Base-by-base conservation (phyloP, 2,888 invertebrate species). In the Drosophila recens region DNA sequence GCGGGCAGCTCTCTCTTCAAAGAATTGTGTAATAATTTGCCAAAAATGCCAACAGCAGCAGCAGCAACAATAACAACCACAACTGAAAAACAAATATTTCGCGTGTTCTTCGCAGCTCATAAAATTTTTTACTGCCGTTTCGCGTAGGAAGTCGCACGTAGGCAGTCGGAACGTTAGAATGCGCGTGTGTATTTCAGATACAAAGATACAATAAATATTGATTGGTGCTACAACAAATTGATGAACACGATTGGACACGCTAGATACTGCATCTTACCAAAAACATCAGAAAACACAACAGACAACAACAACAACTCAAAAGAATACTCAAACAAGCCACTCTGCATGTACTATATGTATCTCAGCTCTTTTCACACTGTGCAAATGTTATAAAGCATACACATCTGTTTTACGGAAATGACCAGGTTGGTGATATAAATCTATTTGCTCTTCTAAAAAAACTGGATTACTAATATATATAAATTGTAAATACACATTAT, bases 1-100 rank as follows among this genome's bases (percentile, higher is more conserved):
- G 52, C 52, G 52, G 36, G 36, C 3, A 52, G 52, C 61, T 49
- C 56, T 49, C 56, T 20, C 33, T 33, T 69, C 43, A 62, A 75
- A 73, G 70, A 74, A 79, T 84, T 84, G 90, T 89, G 88, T 87
- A 85, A 86, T 87, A 87, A 82, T 74, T 89, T 77, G 74, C 78
- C 72, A 86, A 83, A 83, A 75, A 79, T 78, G 73, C 73, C 66
- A 77, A 36, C 48, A 72, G 30, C 58, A 67, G 51, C 42, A 43
- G 23, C 56, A 74, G 36, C 38, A 63, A 15, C 53, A 61, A 46
- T 34, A 61, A 67, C 53, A 65, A 49, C 30, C 49, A 34, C 52
- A 68, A 52, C 40, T 75, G 36, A 77, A 67, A 56, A 67, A 72
- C 56, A 72, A 62, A 77, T 68, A 65, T 71, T 79, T 79, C 73